Evolutionary conservation across 2,797 vertebrate genomes (phyloP).

Genomic region (Parauchenoglanis punctatus): DNA sequence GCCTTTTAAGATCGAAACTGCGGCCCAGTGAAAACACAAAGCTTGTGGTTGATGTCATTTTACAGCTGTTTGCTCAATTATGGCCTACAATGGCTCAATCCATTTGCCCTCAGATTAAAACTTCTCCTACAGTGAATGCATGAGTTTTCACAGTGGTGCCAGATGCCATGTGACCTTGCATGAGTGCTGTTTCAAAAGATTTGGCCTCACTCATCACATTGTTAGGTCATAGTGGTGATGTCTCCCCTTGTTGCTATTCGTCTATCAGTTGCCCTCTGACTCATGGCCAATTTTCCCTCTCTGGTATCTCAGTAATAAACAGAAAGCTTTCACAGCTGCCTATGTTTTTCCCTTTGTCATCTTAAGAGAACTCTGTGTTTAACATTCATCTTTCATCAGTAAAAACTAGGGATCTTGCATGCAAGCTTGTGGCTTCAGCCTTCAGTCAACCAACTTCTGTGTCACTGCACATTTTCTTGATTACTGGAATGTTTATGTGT

Average conservation of each 20-base stretch:
- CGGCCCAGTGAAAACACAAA: constrained; percentile 80
- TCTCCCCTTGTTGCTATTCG: constrained; percentile 75
- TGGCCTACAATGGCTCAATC: constrained; percentile 37
- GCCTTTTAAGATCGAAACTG: constrained; percentile 83
- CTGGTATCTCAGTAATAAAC: constrained; percentile 64
- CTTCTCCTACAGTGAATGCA: constrained; percentile 40
- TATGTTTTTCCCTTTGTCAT: constrained; percentile 74
- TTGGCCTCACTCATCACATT: constrained; percentile 78
- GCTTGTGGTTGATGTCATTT: constrained; percentile 80
- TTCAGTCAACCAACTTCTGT: constrained; percentile 9
- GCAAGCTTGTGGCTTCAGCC: constrained; percentile 68
- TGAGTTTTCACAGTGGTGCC: constrained; percentile 42
- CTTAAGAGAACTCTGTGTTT: constrained; percentile 75
- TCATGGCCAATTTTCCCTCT: constrained; percentile 69
- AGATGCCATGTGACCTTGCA: constrained; percentile 55
- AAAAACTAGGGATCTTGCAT: constrained; percentile 77
- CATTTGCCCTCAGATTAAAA: constrained; percentile 43
- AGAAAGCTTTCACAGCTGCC: constrained; percentile 78
- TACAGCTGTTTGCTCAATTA: constrained; percentile 83
- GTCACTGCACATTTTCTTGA: constrained; percentile 15
- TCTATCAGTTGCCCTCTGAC: constrained; percentile 77
- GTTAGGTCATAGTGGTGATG: constrained; percentile 74
- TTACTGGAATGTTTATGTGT: constrained; percentile 16
- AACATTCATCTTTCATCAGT: constrained; percentile 74
- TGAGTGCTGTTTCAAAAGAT: constrained; percentile 71